These are phyloP conservation scores for Campoletis sonorensis DNA, from an alignment of 1,140 invertebrate species.

Conservation along the genomic window DNA sequence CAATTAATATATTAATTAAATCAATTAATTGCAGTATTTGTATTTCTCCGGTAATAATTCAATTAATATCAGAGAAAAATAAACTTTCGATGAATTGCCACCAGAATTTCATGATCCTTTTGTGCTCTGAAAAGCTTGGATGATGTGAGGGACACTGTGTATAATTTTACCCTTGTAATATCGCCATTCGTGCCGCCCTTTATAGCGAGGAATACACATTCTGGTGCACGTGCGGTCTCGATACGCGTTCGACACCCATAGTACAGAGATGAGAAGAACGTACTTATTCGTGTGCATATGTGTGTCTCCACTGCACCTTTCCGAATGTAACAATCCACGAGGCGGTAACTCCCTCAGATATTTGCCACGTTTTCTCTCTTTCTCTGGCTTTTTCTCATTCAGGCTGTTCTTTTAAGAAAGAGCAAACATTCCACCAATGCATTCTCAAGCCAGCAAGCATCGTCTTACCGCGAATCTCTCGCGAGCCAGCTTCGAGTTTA, in stretches of 20 bases:
- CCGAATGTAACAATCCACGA: not conserved
- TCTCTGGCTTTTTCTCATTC: not conserved
- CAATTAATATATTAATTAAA: no score
- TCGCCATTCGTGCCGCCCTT: conserved; percentile 16
- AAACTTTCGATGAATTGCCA: no score
- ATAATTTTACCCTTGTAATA: not conserved
- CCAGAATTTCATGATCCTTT: no score
- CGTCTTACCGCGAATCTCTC: conserved; percentile 3
- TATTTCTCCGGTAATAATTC: no score
- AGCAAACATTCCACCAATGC: not conserved
- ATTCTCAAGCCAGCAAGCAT: not conserved
- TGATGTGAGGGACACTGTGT: no score
- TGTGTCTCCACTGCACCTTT: not conserved
- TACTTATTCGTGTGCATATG: not conserved
- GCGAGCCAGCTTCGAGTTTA: conserved; percentile 5
- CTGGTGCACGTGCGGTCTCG: conserved; percentile 44
- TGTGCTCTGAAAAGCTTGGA: no score
- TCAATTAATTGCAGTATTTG: no score
- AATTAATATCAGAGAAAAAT: no score
- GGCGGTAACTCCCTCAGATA: not conserved
- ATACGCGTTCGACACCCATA: conserved; percentile 42
- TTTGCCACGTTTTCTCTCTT: conserved; percentile 8
- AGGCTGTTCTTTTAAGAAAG: not conserved
- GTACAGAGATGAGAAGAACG: not conserved
- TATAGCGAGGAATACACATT: conserved; percentile 32